phyloP scores from a whole-genome alignment of 2,113 vertebrate genomes.

The Ciconia boyciana region DNA sequence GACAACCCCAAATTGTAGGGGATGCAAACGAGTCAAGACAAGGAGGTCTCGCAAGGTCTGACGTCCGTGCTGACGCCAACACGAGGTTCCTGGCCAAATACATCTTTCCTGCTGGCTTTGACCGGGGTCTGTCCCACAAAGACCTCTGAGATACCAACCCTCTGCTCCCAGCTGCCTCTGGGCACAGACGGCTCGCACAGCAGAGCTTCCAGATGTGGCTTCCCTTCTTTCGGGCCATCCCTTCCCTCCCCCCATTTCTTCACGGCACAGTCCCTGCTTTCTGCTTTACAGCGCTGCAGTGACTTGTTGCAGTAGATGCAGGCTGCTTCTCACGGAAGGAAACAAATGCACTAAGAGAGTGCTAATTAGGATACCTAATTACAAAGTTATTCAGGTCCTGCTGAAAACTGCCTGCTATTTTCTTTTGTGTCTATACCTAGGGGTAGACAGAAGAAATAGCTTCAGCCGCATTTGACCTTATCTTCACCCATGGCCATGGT shows the following conservation, averaged over 20 bases:
- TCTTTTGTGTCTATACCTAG: neutral
- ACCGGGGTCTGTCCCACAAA: neutral
- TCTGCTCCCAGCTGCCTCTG: neutral
- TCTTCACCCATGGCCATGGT: rapidly evolving
- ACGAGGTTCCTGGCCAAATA: neutral
- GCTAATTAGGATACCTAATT: neutral
- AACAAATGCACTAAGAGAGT: neutral
- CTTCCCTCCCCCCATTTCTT: too few relatives aligned
- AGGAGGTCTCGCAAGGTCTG: neutral
- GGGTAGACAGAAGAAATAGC: rapidly evolving
- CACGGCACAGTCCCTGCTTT: neutral
- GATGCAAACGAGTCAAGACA: neutral
- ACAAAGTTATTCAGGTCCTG: neutral
- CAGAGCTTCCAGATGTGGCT: neutral
- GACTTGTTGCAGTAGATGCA: neutral
- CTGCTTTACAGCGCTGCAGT: neutral
- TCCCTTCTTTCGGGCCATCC: neutral
- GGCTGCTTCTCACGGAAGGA: neutral
- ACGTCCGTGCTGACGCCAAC: rapidly evolving
- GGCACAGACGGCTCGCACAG: neutral
- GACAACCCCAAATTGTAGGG: neutral
- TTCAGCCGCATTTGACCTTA: neutral
- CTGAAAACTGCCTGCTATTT: neutral
- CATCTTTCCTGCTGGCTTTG: neutral
- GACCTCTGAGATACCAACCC: neutral